Evolutionary conservation across 2,888 invertebrate species (phyloP).

Genomic region (Bombylius major): DNA sequence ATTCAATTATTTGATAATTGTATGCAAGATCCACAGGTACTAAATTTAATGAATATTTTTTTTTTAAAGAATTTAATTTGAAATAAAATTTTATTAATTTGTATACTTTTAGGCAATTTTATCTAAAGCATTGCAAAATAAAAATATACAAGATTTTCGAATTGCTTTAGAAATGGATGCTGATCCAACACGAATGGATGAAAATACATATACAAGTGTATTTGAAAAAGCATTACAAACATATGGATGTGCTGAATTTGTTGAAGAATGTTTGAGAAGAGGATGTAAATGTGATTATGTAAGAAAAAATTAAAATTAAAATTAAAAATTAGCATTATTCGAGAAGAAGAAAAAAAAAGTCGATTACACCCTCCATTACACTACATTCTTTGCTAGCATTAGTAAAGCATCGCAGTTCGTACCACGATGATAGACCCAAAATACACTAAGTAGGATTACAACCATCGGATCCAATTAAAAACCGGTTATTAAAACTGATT

Average conservation of each 20-base stretch:
- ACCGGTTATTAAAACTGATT: no score
- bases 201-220: constrained; percentile 20
- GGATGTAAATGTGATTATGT: constrained; percentile 29
- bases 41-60: constrained; percentile 1
- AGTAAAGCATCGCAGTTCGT: no score
- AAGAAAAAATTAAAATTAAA: constrained; percentile 12
- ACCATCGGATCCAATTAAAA: no score
- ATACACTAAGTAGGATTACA: no score
- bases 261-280: constrained; percentile 26
- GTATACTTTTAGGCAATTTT: constrained; percentile 22
- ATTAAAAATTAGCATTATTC: no score
- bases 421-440: no score
- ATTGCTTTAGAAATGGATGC: constrained; percentile 32
- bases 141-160: constrained; percentile 25
- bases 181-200: constrained; percentile 24
- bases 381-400: no score
- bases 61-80: not conserved
- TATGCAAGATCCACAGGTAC: constrained; percentile 12
- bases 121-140: constrained; percentile 25
- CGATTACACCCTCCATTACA: no score
- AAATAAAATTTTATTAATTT: not conserved
- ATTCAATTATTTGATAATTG: constrained; percentile 7
- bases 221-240: constrained; percentile 31
- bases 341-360: no score
- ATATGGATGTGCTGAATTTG: constrained; percentile 26